Evolutionary conservation across 2,888 invertebrate genomes (phyloP), one percentile per base, ranked within the genome.

Genomic region (Emmelina monodactyla): DNA sequence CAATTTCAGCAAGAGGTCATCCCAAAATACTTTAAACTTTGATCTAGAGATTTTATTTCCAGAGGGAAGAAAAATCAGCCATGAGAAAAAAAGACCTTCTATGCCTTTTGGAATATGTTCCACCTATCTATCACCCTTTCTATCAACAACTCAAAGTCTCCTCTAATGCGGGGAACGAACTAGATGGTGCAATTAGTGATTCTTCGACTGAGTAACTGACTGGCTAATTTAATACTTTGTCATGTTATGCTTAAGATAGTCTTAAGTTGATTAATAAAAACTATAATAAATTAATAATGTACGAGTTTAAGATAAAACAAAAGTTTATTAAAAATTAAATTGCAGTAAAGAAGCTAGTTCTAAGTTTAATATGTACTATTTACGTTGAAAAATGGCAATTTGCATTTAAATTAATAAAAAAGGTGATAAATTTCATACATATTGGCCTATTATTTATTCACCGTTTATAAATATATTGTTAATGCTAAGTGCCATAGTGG

Each of bases 31-130:
- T 15, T 15, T 15, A 31, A 15, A 31, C 14, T 15, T 34, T 33
- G 36, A 42, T 28, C 38, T 40, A 31, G 38, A 41, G 22, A 16
- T 33, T 41, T 38, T 38, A 38, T 38, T 16, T 36, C 36, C 41
- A 32, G 39, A 39, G 28, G 41, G 39, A 37, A 36, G 22, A 33
- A 16, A 34, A 34, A 39, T 39, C 16, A 37, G 34, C 16, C 16
- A 2, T 28, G 37, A 39, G 36, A 29, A 39, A 39, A 39, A 39
- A 32, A 29, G 25, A 28, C 22, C 19, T 31, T 14, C 30, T 34
- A 32, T 16, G 15, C 22, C 33, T 39, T 33, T 28, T 39, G 14
- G 33, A 35, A 25, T 35, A 39, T 33, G 19, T 39, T 36, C 35
- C 35, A 31, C 38, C 38, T 30, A 33, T 35, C 30, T 35, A 38